These are phyloP conservation scores for Mus musculus DNA, from an alignment of 2,113 vertebrate species.

Conservation along the genomic window GRCm39 chr8:122807501-122808000, in stretches of 20 bases:
- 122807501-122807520: background rate
- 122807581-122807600: background rate
- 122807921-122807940: fast-evolving
- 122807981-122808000: background rate
- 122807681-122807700: background rate
- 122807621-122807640: no score
- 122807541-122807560: background rate
- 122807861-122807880: background rate
- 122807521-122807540: background rate
- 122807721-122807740: background rate
- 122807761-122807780: background rate
- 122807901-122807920: background rate
- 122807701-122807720: background rate
- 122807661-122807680: background rate
- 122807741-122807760: background rate
- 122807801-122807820: background rate
- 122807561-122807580: background rate
- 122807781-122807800: background rate
- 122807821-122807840: background rate
- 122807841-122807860: background rate
- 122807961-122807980: background rate
- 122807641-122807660: background rate
- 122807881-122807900: background rate
- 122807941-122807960: background rate
- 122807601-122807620: no score